Conservation (phyloP, 2,113 vertebrate genomes). For the Thermophis baileyi region DNA sequence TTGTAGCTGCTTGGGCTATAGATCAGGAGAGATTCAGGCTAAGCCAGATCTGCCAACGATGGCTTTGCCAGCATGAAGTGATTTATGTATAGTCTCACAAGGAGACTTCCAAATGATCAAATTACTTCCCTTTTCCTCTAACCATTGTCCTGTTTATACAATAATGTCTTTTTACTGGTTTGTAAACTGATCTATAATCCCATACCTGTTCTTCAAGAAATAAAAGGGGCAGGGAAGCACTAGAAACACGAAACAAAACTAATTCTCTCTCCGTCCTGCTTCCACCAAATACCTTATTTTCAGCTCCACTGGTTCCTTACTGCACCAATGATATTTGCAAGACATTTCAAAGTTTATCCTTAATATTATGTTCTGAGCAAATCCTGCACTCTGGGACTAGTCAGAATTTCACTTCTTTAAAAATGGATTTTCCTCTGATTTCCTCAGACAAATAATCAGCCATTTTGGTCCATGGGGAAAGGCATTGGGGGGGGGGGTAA, state of each 20-base stretch:
- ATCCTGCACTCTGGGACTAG: background rate
- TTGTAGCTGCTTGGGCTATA: background rate
- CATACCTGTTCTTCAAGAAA: background rate
- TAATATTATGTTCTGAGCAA: background rate
- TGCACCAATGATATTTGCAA: background rate
- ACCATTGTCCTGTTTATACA: background rate
- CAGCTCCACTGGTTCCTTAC: background rate
- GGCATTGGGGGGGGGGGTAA: background rate
- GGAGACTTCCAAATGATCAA: background rate
- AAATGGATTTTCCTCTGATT: background rate
- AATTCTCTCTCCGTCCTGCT: background rate
- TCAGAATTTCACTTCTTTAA: background rate
- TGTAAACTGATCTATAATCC: background rate
- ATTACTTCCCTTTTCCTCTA: background rate
- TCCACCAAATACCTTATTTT: background rate
- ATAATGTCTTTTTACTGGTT: slow-evolving; percentile 17
- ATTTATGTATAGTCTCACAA: background rate
- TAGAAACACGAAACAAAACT: background rate
- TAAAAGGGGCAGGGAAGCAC: background rate
- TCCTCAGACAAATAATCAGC: background rate
- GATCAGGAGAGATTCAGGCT: background rate
- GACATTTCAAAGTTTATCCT: background rate
- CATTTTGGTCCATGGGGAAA: background rate
- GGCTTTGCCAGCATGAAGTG: background rate
- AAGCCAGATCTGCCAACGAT: background rate